A percentile compares a stretch with the other conserved stretches of the same genome.
phyloP scores from a whole-genome alignment of 2,797 vertebrate genomes.

The Channa striata region DNA sequence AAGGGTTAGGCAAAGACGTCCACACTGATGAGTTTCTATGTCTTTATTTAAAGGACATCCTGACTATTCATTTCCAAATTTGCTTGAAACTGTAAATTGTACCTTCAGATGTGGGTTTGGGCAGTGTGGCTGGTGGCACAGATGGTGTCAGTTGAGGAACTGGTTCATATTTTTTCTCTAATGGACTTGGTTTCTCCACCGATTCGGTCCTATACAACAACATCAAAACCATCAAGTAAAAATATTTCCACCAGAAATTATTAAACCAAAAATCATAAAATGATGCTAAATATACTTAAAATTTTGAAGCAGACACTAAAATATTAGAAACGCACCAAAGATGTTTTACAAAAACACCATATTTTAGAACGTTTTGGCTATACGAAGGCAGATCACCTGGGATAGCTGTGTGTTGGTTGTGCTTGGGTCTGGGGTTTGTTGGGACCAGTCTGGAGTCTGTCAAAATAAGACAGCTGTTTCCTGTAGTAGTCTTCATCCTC shows the following conservation, averaged over 20 bases:
- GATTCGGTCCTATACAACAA: constrained; percentile 86
- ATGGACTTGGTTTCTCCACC: constrained; percentile 85
- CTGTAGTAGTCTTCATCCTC: constrained; percentile 98
- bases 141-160: constrained; percentile 86
- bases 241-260: neutral
- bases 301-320: no score
- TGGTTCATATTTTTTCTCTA: constrained; percentile 91
- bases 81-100: neutral
- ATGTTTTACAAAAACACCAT: neutral
- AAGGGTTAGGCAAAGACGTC: constrained; percentile 74
- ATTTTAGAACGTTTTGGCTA: neutral
- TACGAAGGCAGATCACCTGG: constrained; percentile 84
- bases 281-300: neutral
- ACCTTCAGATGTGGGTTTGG: constrained; percentile 87
- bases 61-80: neutral
- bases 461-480: constrained; percentile 97
- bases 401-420: constrained; percentile 88
- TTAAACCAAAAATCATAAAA: neutral
- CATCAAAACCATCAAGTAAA: constrained; percentile 10
- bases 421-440: constrained; percentile 86
- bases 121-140: constrained; percentile 86
- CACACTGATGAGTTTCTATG: constrained; percentile 59
- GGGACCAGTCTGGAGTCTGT: constrained; percentile 83
- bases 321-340: neutral
- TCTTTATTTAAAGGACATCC: neutral